Base-by-base conservation (phyloP, 2,888 invertebrate species). In the Parnassius orleans region DNA sequence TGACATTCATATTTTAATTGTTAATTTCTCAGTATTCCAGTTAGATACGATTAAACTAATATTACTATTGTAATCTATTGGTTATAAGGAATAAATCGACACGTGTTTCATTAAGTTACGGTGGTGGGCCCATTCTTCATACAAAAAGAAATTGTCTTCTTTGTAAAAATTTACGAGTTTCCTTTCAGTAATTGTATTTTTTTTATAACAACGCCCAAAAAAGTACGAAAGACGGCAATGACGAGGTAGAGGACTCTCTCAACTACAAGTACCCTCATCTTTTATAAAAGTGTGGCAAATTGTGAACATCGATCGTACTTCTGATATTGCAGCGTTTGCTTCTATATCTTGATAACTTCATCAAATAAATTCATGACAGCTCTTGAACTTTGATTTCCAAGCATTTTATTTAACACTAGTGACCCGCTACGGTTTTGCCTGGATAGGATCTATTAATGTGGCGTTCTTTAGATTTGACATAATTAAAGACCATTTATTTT, bases 201-300 rank as follows among this genome's bases (percentile, higher is more conserved):
- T 24, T 56, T 81, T 81, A 77, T 79, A 72, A 72, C 72, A 75
- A 75, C 74, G 78, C 81, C 80, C 84, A 84, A 58, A 82, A 79
- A 73, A 19, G 19, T 74, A 73, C 72, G 78, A 78, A 76, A 78
- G 77, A 77, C 75, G 77, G 79, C 82, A 77, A 79, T 78, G 80
- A 75, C 70, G 66, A 66, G 41, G 58, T 69, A 56, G 67, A 72
- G 70, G 58, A 65, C 68, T 60, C 72, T 71, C 61, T 60, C 81
- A 67, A 58, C 66, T 66, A 68, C 69, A 71, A 84, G 83, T 67
- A 72, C 81, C 72, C 85, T 84, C 67, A 66, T 72, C 76, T 75
- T 71, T 79, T 76, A 83, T 81, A 58, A 83, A 85, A 87, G 84
- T 85, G 85, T 81, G 78, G 77, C 83, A 86, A 87, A 86, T 84